phyloP scores from a whole-genome alignment of 2,888 invertebrate species.

The Eucriotettix oculatus region DNA sequence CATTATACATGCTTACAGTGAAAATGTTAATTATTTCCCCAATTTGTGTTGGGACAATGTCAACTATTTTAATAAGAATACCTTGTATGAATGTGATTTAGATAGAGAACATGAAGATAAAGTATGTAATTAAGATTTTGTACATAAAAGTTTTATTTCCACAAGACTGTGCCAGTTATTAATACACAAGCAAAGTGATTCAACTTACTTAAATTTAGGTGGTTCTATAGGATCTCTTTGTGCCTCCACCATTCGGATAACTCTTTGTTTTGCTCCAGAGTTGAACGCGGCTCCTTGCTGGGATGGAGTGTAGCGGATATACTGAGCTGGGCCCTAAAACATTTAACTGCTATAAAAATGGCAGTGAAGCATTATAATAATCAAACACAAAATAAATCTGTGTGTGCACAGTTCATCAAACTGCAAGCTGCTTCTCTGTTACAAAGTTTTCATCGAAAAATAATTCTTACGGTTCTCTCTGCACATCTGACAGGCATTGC shows the following conservation, averaged over 20 bases:
- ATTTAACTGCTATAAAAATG: not conserved
- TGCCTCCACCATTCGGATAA: conserved; percentile 87
- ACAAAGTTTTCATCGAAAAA: not conserved
- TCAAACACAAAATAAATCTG: not conserved
- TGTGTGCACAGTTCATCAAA: not conserved
- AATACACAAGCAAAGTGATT: not conserved
- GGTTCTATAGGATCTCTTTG: conserved; percentile 98
- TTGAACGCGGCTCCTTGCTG: conserved; percentile 90
- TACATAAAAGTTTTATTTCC: too few relatives aligned
- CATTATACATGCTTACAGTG: too few relatives aligned
- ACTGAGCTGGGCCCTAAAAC: conserved; percentile 72
- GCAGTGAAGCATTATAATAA: not conserved
- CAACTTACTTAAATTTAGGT: conserved; percentile 62
- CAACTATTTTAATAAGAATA: too few relatives aligned
- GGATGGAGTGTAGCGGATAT: conserved; percentile 94
- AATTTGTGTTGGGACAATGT: too few relatives aligned
- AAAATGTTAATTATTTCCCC: too few relatives aligned
- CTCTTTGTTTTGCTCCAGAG: conserved; percentile 93
- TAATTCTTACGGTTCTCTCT: conserved; percentile 52
- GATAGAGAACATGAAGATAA: too few relatives aligned
- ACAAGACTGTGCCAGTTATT: too few relatives aligned
- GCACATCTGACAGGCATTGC: conserved; percentile 94
- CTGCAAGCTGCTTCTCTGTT: not conserved
- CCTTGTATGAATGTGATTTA: too few relatives aligned
- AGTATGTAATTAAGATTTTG: too few relatives aligned